Percentiles rank a stretch among this genome's conserved stretches.
Conservation (phyloP, 2,888 invertebrate species). For the Entomobrya proxima region DNA sequence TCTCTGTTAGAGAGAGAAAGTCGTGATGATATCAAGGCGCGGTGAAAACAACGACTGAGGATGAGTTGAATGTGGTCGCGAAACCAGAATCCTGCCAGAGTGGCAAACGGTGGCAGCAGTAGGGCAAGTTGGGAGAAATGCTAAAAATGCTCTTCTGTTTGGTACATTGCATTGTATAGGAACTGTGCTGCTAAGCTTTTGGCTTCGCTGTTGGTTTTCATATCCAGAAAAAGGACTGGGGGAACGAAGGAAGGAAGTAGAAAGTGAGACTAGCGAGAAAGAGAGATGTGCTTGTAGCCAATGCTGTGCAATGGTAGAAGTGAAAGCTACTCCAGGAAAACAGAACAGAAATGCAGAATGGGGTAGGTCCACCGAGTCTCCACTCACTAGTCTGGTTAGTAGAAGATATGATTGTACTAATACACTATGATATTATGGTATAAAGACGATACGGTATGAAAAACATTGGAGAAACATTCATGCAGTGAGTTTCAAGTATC, state of each 20-base stretch:
- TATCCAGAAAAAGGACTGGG: not conserved
- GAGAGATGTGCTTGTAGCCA: not conserved
- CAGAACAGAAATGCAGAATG: not conserved
- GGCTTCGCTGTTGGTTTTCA: conserved; percentile 32
- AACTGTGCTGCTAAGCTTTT: conserved; percentile 8
- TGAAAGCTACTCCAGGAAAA: not conserved
- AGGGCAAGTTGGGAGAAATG: conserved; percentile 3
- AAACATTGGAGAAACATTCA: too few relatives aligned
- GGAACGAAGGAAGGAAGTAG: conserved; percentile 24
- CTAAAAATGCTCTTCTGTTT: not conserved
- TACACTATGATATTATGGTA: too few relatives aligned
- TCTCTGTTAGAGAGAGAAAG: conserved; percentile 37
- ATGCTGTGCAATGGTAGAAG: not conserved
- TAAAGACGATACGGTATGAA: too few relatives aligned
- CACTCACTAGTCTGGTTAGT: too few relatives aligned
- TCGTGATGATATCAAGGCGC: conserved; percentile 63
- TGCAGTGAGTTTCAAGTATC: too few relatives aligned
- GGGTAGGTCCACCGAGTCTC: too few relatives aligned
- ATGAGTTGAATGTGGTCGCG: conserved; percentile 60
- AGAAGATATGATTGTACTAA: too few relatives aligned
- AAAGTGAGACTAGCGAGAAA: not conserved
- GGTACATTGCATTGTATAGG: not conserved
- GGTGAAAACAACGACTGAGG: conserved; percentile 65
- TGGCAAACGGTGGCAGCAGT: not conserved
- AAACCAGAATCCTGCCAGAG: conserved; percentile 56